These are phyloP conservation scores for Lates japonicus DNA, from an alignment of 2,797 vertebrate species.

Conservation along the genomic window DNA sequence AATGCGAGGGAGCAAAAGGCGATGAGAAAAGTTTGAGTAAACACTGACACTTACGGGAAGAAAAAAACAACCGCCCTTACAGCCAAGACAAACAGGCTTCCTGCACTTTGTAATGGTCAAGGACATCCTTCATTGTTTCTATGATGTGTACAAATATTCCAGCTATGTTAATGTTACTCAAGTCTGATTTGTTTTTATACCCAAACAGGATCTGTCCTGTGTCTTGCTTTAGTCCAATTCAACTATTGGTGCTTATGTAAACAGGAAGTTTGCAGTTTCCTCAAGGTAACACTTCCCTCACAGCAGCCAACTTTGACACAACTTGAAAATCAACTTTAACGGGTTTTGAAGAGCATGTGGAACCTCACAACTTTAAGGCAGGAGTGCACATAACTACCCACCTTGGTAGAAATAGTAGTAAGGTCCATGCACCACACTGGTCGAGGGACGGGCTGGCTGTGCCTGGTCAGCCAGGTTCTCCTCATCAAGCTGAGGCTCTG, in stretches of 20 bases:
- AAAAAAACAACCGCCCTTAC: neutral
- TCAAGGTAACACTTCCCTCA: neutral
- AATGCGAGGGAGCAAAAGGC: neutral
- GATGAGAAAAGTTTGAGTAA: neutral
- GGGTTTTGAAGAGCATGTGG: neutral
- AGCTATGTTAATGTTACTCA: neutral
- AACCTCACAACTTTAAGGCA: too few relatives aligned
- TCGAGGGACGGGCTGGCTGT: constrained; percentile 68
- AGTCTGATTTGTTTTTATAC: neutral
- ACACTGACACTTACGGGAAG: neutral
- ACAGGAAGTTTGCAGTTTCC: neutral
- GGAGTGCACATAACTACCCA: constrained; percentile 67
- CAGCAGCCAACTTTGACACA: neutral
- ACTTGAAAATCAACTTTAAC: neutral
- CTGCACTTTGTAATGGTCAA: neutral
- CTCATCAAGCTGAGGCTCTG: constrained; percentile 74
- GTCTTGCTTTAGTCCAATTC: neutral
- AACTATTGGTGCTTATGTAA: neutral
- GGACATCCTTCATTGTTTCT: neutral
- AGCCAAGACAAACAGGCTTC: neutral
- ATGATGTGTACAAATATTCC: neutral
- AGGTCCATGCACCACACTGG: constrained; percentile 85
- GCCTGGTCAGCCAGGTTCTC: constrained; percentile 64
- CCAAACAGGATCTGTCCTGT: neutral
- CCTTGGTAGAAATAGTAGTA: constrained; percentile 99